Conservation (phyloP, 2,888 invertebrate species). For the Steinernema hermaphroditum region DNA sequence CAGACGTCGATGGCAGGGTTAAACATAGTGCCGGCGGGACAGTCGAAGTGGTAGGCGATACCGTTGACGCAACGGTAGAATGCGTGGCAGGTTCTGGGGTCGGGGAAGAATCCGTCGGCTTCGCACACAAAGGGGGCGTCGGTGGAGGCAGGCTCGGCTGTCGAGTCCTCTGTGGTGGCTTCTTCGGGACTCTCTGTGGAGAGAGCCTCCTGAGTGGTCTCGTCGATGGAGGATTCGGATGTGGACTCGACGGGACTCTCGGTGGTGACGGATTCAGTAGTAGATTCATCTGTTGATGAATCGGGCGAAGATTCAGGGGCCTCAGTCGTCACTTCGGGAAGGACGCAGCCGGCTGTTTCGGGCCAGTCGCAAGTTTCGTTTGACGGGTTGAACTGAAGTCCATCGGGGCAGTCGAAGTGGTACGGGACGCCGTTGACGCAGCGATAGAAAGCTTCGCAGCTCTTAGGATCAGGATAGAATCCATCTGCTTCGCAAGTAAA, state of each 20-base stretch:
- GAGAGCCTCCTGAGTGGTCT: constrained; percentile 41
- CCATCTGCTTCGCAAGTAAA: constrained; percentile 60
- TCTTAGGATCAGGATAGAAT: constrained; percentile 56
- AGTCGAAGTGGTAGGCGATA: constrained; percentile 61
- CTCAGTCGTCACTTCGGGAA: too few relatives aligned
- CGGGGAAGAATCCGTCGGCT: constrained; percentile 61
- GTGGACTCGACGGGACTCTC: background rate
- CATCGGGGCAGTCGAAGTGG: background rate
- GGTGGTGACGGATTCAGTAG: too few relatives aligned
- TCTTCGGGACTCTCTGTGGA: constrained; percentile 41
- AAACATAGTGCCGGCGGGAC: constrained; percentile 59
- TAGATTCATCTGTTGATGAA: too few relatives aligned
- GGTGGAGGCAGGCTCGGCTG: background rate
- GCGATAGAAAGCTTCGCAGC: constrained; percentile 55
- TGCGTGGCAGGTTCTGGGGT: constrained; percentile 47
- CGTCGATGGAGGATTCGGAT: background rate
- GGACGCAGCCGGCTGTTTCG: too few relatives aligned
- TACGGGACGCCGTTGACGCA: constrained; percentile 56
- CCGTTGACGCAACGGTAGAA: constrained; percentile 63
- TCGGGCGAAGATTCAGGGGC: too few relatives aligned
- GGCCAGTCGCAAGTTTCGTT: background rate
- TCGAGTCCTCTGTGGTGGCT: background rate
- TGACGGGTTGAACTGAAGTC: background rate
- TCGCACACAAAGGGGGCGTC: constrained; percentile 51
- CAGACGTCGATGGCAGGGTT: background rate